These are phyloP conservation scores for Chaetodon trifascialis DNA, from an alignment of 2,113 vertebrate species.

Conservation along the genomic window DNA sequence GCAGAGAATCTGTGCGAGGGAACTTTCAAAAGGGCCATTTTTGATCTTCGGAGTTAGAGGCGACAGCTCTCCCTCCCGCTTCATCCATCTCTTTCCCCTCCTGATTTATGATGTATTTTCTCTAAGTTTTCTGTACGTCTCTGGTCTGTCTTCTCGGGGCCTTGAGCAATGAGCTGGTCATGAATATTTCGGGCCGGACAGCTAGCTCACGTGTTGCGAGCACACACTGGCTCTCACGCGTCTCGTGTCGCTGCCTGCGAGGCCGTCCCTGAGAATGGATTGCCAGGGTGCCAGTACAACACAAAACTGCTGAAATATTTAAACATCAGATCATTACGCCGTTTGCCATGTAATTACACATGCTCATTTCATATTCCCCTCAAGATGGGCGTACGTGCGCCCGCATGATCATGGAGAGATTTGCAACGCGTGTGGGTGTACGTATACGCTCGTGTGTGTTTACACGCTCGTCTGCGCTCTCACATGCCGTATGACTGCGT, in stretches of 20 bases:
- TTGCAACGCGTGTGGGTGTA: constrained; percentile 16
- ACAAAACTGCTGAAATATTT: constrained; percentile 82
- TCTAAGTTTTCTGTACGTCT: neutral
- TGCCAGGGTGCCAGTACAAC: constrained; percentile 45
- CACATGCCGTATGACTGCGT: constrained; percentile 1
- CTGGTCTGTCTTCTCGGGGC: constrained; percentile 31
- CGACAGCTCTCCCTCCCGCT: neutral
- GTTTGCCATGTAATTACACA: constrained; percentile 73
- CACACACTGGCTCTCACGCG: constrained; percentile 39
- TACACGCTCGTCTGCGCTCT: neutral
- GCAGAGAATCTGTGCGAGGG: neutral
- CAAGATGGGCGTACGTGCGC: constrained; percentile 17
- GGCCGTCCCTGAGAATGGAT: constrained; percentile 64
- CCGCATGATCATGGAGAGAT: constrained; percentile 11
- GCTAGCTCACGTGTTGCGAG: constrained; percentile 69
- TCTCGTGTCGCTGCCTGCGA: constrained; percentile 59
- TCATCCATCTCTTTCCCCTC: constrained; percentile 21
- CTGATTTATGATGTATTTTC: constrained; percentile 46
- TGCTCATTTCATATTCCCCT: constrained; percentile 60
- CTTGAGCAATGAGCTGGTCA: constrained; percentile 53
- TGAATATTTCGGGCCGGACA: constrained; percentile 66
- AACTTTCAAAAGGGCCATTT: neutral
- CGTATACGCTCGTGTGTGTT: neutral
- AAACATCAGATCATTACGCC: constrained; percentile 74
- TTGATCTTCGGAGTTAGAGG: constrained; percentile 13